Evolutionary conservation across 2,797 vertebrate genomes (phyloP).

Genomic region (Paramormyrops hopkinsi): DNA sequence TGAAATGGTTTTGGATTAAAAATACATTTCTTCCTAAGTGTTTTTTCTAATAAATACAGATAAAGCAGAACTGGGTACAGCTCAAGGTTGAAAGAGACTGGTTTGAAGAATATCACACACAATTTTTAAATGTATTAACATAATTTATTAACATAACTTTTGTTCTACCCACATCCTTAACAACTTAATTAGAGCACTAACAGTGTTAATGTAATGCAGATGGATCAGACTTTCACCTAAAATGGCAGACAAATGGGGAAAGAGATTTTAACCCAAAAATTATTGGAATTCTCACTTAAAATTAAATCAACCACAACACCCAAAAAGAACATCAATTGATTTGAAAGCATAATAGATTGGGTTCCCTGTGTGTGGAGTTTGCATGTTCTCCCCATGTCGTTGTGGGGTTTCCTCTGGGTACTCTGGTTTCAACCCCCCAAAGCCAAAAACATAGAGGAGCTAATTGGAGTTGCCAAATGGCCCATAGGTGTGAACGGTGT

Average conservation of each 20-base stretch:
- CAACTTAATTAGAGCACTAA: not conserved
- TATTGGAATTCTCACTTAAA: not conserved
- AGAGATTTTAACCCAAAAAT: not conserved
- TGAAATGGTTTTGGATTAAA: not conserved
- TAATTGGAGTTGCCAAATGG: not conserved
- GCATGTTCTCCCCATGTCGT: not conserved
- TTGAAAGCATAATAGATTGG: not conserved
- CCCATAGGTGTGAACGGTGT: not conserved
- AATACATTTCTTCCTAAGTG: not conserved
- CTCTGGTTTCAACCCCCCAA: not conserved
- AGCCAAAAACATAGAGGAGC: not conserved
- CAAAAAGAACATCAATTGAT: not conserved
- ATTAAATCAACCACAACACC: not conserved
- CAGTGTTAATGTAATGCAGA: not conserved
- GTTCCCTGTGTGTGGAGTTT: not conserved
- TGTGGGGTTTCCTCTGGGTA: not conserved
- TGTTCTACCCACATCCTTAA: not conserved
- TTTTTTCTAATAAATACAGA: conserved; percentile 1
- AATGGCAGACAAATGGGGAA: not conserved
- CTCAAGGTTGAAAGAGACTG: not conserved
- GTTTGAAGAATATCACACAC: not conserved
- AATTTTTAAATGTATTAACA: not conserved
- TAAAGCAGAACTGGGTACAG: not conserved
- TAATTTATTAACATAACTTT: not conserved
- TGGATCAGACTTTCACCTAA: not conserved